Base-by-base conservation (phyloP, 2,113 vertebrate species). In the Xenus cinereus region DNA sequence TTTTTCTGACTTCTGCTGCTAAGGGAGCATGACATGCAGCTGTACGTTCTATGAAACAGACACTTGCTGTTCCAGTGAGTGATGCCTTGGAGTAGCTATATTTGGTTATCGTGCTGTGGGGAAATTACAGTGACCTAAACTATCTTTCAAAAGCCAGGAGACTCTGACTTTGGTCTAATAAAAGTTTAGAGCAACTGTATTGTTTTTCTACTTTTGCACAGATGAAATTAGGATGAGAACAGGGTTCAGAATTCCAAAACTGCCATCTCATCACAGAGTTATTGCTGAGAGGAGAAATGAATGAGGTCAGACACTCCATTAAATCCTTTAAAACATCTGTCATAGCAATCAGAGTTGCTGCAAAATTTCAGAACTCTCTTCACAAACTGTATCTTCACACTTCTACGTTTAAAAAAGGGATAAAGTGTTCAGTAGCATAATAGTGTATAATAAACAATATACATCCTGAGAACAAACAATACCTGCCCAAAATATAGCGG, bases 1-100 rank as follows among this genome's bases (percentile, higher is more conserved):
- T 95, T 97, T 93, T 0, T 28, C 91, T 90, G 82, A 95, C 69
- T 93, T 95, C 48, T 92, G 75, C 66, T 88, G 77, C 68, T 73
- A n/a, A 57, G 86, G 91, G 90, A 93, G 50, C 51, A 33, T 2
- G 11, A 48, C 32, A 4, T 5, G 15, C 91, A 95, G 69, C 60
- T 78, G 57, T 77, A 76, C 2, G 0, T 77, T 85, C 78, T 63
- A 32, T 54, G 53, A n/a, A 81, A 74, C 3, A 87, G 80, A 75
- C 43, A 72, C 28, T 87, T 84, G 24, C 33, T 48, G 21, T 59
- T 93, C 16, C 68, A 74, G 68, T 48, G 79, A 93, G 81, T 5
- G 48, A 84, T 81, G 88, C 84, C 64, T 93, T 90, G 62, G 37
- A 94, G 46, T 30, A 60, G 48, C 67, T 91, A 14, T 50, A 77